Evolutionary conservation across 1,140 invertebrate species (phyloP).

Genomic region (Thalassaphorura encarpata): DNA sequence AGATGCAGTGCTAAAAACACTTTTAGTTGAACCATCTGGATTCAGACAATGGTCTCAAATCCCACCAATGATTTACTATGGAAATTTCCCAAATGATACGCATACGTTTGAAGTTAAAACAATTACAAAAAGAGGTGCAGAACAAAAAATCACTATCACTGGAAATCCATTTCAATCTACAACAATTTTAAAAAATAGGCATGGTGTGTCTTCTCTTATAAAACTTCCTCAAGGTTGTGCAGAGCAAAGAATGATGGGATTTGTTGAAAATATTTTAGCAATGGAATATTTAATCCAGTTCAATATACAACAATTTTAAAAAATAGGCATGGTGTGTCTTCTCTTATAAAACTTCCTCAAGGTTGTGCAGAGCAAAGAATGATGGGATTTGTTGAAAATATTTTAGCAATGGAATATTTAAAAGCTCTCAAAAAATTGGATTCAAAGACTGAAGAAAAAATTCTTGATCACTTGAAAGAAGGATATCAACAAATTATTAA

Average conservation of each 20-base stretch:
- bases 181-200: constrained; percentile 20
- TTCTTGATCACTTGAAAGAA: not conserved
- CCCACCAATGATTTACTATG: not conserved
- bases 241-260: constrained; percentile 54
- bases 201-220: constrained; percentile 41
- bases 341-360: constrained; percentile 46
- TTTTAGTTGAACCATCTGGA: constrained; percentile 30
- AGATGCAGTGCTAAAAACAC: not conserved
- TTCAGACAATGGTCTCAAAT: constrained; percentile 25
- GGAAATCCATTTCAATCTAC: not conserved
- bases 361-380: constrained; percentile 58
- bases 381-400: constrained; percentile 50
- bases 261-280: no score
- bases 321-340: constrained; percentile 37
- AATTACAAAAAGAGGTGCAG: not conserved
- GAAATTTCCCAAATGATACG: no score
- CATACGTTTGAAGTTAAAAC: not conserved
- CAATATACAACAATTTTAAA: not conserved
- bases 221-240: constrained; percentile 52
- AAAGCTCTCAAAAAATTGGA: constrained; percentile 35
- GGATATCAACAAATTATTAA: not conserved
- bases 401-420: constrained; percentile 47
- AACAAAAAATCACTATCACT: not conserved
- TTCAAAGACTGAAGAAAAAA: not conserved
- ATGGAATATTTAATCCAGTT: no score